Conservation (phyloP, 2,797 vertebrate genomes). For the Micropoecilia bifurca region DNA sequence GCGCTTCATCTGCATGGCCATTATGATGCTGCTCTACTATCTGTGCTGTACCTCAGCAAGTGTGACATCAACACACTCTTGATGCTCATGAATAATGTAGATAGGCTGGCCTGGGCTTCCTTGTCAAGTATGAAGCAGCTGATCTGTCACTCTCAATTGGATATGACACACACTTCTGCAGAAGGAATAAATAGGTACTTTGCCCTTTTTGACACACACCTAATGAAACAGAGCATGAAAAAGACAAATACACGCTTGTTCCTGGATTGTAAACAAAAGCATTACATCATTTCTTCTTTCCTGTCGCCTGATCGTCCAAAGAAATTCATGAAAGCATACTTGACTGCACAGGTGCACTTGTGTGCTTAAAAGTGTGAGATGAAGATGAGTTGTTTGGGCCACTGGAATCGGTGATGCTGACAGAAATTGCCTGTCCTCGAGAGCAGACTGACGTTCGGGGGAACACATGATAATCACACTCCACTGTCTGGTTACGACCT, state of each 20-base stretch:
- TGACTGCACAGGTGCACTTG: slow-evolving; percentile 13
- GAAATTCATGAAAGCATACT: slow-evolving; percentile 18
- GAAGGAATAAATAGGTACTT: slow-evolving; percentile 64
- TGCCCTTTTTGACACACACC: slow-evolving; percentile 51
- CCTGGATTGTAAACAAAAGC: slow-evolving; percentile 56
- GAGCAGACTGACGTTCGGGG: slow-evolving; percentile 37
- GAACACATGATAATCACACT: slow-evolving; percentile 56
- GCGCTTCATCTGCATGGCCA: slow-evolving; percentile 34
- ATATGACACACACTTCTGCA: slow-evolving; percentile 61
- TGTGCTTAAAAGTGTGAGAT: slow-evolving; percentile 28
- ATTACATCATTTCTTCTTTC: slow-evolving; percentile 32
- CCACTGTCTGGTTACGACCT: slow-evolving; percentile 36
- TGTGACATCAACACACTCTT: slow-evolving; percentile 46
- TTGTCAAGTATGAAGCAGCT: slow-evolving; percentile 56
- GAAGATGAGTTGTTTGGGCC: slow-evolving; percentile 34
- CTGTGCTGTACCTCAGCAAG: slow-evolving; percentile 40
- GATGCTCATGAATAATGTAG: slow-evolving; percentile 72
- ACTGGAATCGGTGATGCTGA: slow-evolving; percentile 47
- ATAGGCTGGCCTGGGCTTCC: slow-evolving; percentile 51
- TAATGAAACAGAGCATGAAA: slow-evolving; percentile 11
- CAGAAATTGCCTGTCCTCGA: slow-evolving; percentile 25
- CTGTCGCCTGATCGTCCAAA: slow-evolving; percentile 24
- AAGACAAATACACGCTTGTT: slow-evolving; percentile 44
- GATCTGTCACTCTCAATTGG: slow-evolving; percentile 72
- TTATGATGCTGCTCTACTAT: slow-evolving; percentile 52